phyloP scores from a whole-genome alignment of 2,797 vertebrate species.

The Buphagus erythrorhynchus region DNA sequence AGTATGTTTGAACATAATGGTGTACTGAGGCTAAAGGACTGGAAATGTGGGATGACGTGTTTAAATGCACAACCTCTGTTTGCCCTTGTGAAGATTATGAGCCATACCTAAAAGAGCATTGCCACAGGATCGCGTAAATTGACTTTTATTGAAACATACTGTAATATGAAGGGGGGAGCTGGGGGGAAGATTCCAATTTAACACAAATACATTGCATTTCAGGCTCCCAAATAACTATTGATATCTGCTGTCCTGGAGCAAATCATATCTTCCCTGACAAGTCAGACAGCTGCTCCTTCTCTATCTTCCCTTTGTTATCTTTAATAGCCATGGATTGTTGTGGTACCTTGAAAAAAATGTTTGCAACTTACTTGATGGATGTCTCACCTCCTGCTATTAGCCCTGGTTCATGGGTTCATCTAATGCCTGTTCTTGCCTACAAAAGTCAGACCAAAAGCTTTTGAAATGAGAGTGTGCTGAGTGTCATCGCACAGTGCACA shows the following conservation, averaged over 20 bases:
- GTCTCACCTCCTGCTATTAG: constrained; percentile 19
- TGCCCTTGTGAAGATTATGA: constrained; percentile 50
- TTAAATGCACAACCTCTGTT: not conserved
- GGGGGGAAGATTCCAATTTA: constrained; percentile 38
- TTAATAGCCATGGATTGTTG: constrained; percentile 30
- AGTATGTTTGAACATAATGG: not conserved
- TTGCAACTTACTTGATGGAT: constrained; percentile 6
- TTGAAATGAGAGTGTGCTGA: not conserved
- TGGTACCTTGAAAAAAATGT: constrained; percentile 9
- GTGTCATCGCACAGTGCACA: not conserved
- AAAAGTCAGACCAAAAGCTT: not conserved
- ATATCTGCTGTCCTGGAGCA: constrained; percentile 61
- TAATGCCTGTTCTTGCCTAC: not conserved
- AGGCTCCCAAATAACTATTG: constrained; percentile 58
- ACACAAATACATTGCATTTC: constrained; percentile 32
- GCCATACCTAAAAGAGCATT: constrained; percentile 15
- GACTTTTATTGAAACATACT: constrained; percentile 59
- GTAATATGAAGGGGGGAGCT: not conserved
- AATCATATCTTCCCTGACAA: constrained; percentile 52
- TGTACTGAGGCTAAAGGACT: not conserved
- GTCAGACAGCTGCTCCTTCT: constrained; percentile 47
- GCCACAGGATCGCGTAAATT: constrained; percentile 45
- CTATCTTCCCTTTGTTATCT: constrained; percentile 45
- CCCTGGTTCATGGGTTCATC: constrained; percentile 12
- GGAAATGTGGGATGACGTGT: constrained; percentile 5